Base-by-base conservation (phyloP, 2,888 invertebrate species). In the Yponomeuta cagnagella region DNA sequence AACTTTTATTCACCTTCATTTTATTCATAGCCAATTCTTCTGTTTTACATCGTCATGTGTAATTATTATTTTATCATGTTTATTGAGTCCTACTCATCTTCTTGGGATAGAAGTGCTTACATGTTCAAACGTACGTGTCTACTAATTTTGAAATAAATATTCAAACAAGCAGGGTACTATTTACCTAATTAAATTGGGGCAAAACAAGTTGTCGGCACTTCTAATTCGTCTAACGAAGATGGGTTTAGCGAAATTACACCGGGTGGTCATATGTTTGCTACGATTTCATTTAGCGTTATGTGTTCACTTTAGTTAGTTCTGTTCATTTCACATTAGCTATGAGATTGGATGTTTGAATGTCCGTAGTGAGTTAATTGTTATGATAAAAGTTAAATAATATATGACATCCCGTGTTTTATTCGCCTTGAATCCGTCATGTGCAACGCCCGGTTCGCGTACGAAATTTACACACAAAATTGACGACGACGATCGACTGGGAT, bases 341-440 rank as follows among this genome's bases (percentile, higher is more conserved):
- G 86, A 85, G 84, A 81, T 85, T 90, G 85, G 87, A 86, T 90
- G 89, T 89, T 89, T 89, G 85, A 87, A 85, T 90, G 89, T 89
- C 85, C 83, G 90, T 92, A 92, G 92, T 87, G 84, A 83, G 82
- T 88, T 86, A 84, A 58, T 79, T 80, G 85, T 89, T 87, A 82
- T 58, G 52, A 58, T 84, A 86, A 89, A 89, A 87, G 88, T 87
- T 82, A 88, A 85, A 87, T 90, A 90, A 92, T 92, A 88, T 93
- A 92, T 93, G 93, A 93, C 93, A 93, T 90, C 90, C 90, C 90
- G 92, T 91, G 92, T 92, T 91, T 92, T 88, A 91, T 92, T 92
- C 92, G 90, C 89, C 86, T 92, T 92, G 93, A 93, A 93, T 93
- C 92, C 90, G 90, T 93, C 90, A 92, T 93, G 93, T 93, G 93